These are phyloP conservation scores for Eira barbara DNA, from an alignment of 2,113 vertebrate genomes.

Conservation along the genomic window DNA sequence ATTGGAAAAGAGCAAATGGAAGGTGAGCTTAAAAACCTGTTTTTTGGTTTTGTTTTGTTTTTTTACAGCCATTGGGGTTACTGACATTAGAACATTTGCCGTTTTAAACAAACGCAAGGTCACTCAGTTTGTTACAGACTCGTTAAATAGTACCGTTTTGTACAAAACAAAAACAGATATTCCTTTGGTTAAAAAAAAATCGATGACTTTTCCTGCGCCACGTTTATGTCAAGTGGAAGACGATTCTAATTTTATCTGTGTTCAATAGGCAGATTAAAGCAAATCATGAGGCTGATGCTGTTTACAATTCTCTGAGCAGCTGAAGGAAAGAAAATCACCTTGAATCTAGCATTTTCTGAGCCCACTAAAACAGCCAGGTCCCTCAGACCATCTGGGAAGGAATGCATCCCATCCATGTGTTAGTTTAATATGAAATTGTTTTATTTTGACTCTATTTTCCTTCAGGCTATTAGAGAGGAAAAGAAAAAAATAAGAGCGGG, in stretches of 20 bases:
- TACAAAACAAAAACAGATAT: slow-evolving; percentile 67
- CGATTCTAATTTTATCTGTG: slow-evolving; percentile 74
- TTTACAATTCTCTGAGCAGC: slow-evolving; percentile 73
- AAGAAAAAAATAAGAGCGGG: not conserved
- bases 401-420: slow-evolving; percentile 60
- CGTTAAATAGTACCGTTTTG: slow-evolving; percentile 69
- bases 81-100: slow-evolving; percentile 63
- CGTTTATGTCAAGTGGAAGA: slow-evolving; percentile 75
- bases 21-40: slow-evolving; percentile 50
- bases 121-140: slow-evolving; percentile 73
- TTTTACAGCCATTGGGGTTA: not conserved
- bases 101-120: slow-evolving; percentile 75
- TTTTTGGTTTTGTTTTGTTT: not conserved
- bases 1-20: slow-evolving; percentile 69
- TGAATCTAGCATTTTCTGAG: slow-evolving; percentile 63
- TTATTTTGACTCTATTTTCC: slow-evolving; percentile 50
- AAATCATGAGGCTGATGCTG: slow-evolving; percentile 56
- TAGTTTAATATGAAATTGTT: slow-evolving; percentile 69
- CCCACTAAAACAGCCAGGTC: slow-evolving; percentile 50
- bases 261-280: slow-evolving; percentile 72
- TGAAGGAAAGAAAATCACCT: slow-evolving; percentile 76
- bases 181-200: slow-evolving; percentile 62
- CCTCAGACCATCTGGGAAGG: slow-evolving; percentile 66
- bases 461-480: slow-evolving; percentile 23
- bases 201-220: slow-evolving; percentile 71